phyloP scores from a whole-genome alignment of 2,888 invertebrate genomes.

The Bursaphelenchus okinawaensis region DNA sequence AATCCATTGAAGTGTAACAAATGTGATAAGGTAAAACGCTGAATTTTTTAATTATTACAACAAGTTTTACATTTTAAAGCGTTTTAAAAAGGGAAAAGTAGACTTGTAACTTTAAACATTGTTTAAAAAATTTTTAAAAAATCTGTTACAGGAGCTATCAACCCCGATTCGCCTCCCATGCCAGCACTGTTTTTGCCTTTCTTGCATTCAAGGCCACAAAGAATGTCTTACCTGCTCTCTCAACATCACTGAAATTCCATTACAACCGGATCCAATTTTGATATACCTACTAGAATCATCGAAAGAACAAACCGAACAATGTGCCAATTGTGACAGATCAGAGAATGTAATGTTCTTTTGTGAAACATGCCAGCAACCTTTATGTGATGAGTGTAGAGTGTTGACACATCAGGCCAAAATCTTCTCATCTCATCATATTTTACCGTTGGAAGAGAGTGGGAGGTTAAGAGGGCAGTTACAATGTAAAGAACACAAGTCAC shows the following conservation, averaged over 20 bases:
- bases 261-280: constrained; percentile 65
- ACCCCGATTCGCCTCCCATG: constrained; percentile 45
- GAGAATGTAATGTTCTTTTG: constrained; percentile 70
- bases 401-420: constrained; percentile 72
- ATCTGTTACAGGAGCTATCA: constrained; percentile 33
- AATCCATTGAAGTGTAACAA: background rate
- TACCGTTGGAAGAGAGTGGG: constrained; percentile 65
- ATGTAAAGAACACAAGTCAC: constrained; percentile 70
- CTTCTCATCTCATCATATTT: constrained; percentile 71
- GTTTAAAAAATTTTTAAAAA: too few species aligned
- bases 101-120: too few species aligned
- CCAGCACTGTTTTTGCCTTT: constrained; percentile 47
- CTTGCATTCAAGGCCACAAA: constrained; percentile 27
- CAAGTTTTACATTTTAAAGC: too few species aligned
- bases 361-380: constrained; percentile 72
- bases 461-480: constrained; percentile 55
- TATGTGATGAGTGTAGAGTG: constrained; percentile 69
- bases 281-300: constrained; percentile 70
- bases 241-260: constrained; percentile 6
- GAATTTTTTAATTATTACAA: background rate
- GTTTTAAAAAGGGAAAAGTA: too few species aligned
- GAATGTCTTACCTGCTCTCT: constrained; percentile 24
- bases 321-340: constrained; percentile 70
- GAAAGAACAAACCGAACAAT: constrained; percentile 70
- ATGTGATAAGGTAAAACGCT: background rate